Conservation (phyloP, 2,113 vertebrate species). For the Merops nubicus region DNA sequence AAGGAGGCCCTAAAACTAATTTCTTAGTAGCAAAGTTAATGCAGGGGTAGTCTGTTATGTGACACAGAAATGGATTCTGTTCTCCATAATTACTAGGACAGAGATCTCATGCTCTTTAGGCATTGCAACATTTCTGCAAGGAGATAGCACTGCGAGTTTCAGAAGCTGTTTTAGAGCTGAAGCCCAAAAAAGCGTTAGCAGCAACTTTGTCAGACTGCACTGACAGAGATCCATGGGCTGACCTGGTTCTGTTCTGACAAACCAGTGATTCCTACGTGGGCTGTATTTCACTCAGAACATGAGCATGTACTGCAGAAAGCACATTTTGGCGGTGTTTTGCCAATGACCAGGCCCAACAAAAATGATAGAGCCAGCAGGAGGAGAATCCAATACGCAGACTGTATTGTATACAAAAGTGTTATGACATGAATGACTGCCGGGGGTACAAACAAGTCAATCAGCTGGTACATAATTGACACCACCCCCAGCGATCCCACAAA, state of each 20-base stretch:
- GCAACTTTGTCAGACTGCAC: background rate
- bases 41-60: no score
- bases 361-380: no score
- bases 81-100: background rate
- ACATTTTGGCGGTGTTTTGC: background rate
- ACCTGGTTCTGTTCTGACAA: background rate
- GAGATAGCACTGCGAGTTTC: background rate
- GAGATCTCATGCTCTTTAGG: background rate
- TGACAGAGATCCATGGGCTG: background rate
- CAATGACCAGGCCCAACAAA: no score
- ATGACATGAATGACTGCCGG: no score
- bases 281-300: background rate
- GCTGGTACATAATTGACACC: no score
- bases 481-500: no score
- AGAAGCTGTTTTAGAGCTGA: background rate
- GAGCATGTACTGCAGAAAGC: background rate
- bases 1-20: background rate
- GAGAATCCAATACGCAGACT: no score
- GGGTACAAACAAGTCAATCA: no score
- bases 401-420: no score
- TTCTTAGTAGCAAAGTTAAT: background rate
- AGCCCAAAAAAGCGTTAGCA: background rate
- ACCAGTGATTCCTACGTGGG: background rate
- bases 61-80: rapidly evolving
- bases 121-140: background rate